A percentile compares a stretch with the other conserved stretches of the same genome.
Evolutionary conservation across 2,888 invertebrate species (phyloP).

Genomic region (Pristionchus entomophagus): DNA sequence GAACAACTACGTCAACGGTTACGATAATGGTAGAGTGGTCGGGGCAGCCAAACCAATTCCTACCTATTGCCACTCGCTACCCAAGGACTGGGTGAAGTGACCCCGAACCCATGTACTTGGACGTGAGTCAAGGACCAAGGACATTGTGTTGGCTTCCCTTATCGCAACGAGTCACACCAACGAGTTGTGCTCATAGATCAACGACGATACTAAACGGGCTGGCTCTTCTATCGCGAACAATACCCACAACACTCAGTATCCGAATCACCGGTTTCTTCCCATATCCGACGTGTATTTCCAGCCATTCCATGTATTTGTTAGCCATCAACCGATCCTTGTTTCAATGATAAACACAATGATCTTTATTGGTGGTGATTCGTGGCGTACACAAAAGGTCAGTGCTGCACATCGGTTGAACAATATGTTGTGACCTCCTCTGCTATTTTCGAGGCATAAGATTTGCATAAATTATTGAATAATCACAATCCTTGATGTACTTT

Average conservation of each 20-base stretch:
- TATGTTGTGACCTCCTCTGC: too few species aligned
- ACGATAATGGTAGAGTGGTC: background rate
- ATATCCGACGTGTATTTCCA: conserved; percentile 1
- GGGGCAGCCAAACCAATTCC: background rate
- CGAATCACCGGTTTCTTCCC: background rate
- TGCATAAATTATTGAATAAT: too few species aligned
- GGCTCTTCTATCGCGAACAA: background rate
- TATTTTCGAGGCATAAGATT: too few species aligned
- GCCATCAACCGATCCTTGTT: background rate
- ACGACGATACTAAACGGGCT: conserved; percentile 26
- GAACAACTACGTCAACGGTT: conserved; percentile 10
- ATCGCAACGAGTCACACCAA: too few species aligned
- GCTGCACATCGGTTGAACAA: background rate
- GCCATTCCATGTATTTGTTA: background rate
- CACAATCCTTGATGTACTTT: too few species aligned
- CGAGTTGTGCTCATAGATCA: conserved; percentile 23
- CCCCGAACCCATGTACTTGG: too few species aligned
- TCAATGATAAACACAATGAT: background rate
- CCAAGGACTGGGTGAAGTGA: too few species aligned
- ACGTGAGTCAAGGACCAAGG: too few species aligned
- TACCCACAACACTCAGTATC: background rate
- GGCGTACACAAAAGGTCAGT: too few species aligned
- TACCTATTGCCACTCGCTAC: too few species aligned
- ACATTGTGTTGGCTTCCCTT: too few species aligned
- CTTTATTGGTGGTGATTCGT: too few species aligned